These are phyloP conservation scores for Ethmia dodecea DNA, from an alignment of 2,888 invertebrate species.

Conservation along the genomic window DNA sequence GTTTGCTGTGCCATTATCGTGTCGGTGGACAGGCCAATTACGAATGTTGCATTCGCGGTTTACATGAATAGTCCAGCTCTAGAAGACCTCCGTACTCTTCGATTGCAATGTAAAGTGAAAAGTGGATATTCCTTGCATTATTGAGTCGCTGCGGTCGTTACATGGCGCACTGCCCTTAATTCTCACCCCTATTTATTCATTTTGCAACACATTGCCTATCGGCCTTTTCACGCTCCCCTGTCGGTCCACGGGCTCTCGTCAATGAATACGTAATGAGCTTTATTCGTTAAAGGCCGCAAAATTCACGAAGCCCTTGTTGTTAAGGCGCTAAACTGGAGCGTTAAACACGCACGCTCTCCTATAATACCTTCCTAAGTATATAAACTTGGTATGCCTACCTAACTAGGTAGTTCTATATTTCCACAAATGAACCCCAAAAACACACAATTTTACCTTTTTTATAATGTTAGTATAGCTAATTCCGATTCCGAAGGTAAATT, in stretches of 20 bases:
- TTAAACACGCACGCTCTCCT: constrained; percentile 50
- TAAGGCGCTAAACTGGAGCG: constrained; percentile 59
- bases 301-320: constrained; percentile 54
- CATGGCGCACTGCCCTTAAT: constrained; percentile 71
- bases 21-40: constrained; percentile 56
- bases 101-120: constrained; percentile 19
- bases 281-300: constrained; percentile 70
- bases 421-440: too few relatives aligned
- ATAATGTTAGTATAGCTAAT: too few relatives aligned
- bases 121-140: constrained; percentile 50
- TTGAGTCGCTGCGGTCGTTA: constrained; percentile 58
- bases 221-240: constrained; percentile 61
- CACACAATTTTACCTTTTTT: too few relatives aligned
- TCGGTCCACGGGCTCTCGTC: constrained; percentile 56
- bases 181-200: constrained; percentile 75
- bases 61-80: constrained; percentile 34
- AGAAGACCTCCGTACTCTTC: constrained; percentile 27
- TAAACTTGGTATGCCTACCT: too few relatives aligned
- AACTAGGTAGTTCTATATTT: too few relatives aligned
- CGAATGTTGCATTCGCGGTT: constrained; percentile 52
- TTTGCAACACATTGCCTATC: constrained; percentile 72
- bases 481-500: too few relatives aligned
- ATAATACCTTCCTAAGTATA: too few relatives aligned
- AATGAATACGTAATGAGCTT: constrained; percentile 66
- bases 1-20: constrained; percentile 69